These are phyloP conservation scores for Chrysotoxum bicinctum DNA, from an alignment of 2,888 invertebrate genomes.

Conservation along the genomic window DNA sequence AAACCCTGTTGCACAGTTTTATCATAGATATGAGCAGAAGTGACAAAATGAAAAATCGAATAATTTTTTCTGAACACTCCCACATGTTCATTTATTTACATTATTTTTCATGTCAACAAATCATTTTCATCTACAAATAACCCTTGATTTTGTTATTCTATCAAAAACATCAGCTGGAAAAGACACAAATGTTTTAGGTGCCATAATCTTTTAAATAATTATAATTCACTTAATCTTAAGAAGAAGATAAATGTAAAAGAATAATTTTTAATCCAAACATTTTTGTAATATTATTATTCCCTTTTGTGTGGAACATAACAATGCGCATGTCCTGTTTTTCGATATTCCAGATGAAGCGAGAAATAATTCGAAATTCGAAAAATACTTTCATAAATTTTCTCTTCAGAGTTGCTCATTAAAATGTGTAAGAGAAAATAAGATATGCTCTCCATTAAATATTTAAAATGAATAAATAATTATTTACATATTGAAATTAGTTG, in stretches of 20 bases:
- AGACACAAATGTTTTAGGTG: constrained; percentile 6
- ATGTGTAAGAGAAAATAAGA: background rate
- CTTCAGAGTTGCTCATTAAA: background rate
- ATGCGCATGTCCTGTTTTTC: constrained; percentile 8
- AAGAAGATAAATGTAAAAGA: background rate
- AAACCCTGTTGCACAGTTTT: background rate
- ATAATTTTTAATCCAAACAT: background rate
- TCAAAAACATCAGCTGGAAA: constrained; percentile 1
- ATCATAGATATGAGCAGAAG: background rate
- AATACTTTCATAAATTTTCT: background rate
- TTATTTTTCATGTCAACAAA: constrained; percentile 13
- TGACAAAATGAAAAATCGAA: background rate
- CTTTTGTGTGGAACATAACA: background rate
- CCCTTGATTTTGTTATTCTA: background rate
- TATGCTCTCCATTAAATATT: too few relatives aligned
- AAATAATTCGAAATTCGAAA: background rate
- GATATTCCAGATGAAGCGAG: constrained; percentile 8
- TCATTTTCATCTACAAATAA: background rate
- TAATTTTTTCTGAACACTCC: background rate
- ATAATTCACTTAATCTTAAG: constrained; percentile 2
- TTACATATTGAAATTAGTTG: too few relatives aligned
- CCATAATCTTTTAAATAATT: constrained; percentile 26
- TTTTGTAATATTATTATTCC: background rate
- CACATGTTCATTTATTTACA: constrained; percentile 2
- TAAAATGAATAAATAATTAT: too few relatives aligned